These are phyloP conservation scores for Chesias legatella DNA, from an alignment of 2,888 invertebrate species.

Conservation along the genomic window DNA sequence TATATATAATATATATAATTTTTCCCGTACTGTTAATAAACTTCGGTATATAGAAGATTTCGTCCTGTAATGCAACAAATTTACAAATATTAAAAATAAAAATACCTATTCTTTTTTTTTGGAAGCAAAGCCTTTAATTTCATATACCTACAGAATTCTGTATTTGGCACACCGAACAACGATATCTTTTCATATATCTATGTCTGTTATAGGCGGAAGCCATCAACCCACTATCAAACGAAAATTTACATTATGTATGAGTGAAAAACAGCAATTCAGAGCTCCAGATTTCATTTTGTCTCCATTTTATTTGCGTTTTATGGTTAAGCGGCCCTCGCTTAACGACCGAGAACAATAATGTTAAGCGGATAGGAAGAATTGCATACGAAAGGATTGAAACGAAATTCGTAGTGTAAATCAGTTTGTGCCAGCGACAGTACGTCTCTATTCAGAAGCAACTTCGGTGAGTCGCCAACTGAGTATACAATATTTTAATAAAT, in stretches of 20 bases:
- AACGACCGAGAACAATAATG: constrained; percentile 52
- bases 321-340: constrained; percentile 46
- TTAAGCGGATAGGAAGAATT: constrained; percentile 48
- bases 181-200: too few relatives aligned
- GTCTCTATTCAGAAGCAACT: constrained; percentile 18
- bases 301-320: constrained; percentile 56
- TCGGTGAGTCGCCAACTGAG: not conserved
- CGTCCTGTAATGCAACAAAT: too few relatives aligned
- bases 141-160: too few relatives aligned
- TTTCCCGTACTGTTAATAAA: too few relatives aligned
- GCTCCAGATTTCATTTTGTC: constrained; percentile 45
- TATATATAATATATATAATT: too few relatives aligned
- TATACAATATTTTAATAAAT: not conserved
- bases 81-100: too few relatives aligned
- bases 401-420: constrained; percentile 36
- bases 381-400: constrained; percentile 32
- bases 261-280: constrained; percentile 38
- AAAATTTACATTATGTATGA: constrained; percentile 56
- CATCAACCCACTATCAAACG: constrained; percentile 37
- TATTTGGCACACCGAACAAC: too few relatives aligned
- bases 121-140: too few relatives aligned
- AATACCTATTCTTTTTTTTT: too few relatives aligned
- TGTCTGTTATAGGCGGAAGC: not conserved
- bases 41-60: too few relatives aligned
- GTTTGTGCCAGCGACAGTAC: constrained; percentile 28